phyloP scores from a whole-genome alignment of 2,888 invertebrate genomes.

The Cristatella mucedo region DNA sequence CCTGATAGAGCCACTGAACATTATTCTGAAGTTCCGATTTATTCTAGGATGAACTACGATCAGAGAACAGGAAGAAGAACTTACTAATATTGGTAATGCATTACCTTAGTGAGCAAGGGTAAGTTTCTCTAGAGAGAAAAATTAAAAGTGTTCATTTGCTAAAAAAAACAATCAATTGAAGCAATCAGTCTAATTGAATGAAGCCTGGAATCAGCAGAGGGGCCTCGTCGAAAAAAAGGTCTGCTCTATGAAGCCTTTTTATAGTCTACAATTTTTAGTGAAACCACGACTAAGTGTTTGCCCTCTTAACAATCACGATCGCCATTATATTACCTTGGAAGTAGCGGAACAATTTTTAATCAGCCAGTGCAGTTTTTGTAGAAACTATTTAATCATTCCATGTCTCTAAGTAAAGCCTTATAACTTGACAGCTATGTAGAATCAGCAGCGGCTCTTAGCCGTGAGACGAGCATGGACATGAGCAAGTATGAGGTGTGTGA shows the following conservation, averaged over 20 bases:
- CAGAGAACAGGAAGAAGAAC: slow-evolving; percentile 35
- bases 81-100: slow-evolving; percentile 37
- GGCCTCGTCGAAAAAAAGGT: too few relatives aligned
- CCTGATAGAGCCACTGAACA: neutral
- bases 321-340: too few relatives aligned
- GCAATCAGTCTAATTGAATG: too few relatives aligned
- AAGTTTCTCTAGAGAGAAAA: slow-evolving; percentile 12
- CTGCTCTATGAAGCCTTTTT: too few relatives aligned
- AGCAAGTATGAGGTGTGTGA: slow-evolving; percentile 57
- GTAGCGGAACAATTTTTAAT: too few relatives aligned
- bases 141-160: slow-evolving; percentile 1
- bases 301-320: too few relatives aligned
- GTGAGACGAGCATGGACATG: slow-evolving; percentile 55
- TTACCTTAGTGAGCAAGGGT: slow-evolving; percentile 40
- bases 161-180: too few relatives aligned
- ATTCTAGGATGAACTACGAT: slow-evolving; percentile 34
- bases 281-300: too few relatives aligned
- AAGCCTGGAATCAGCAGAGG: too few relatives aligned
- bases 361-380: neutral
- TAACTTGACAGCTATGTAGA: slow-evolving; percentile 46
- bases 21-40: neutral
- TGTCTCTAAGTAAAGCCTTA: too few relatives aligned
- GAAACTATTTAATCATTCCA: neutral
- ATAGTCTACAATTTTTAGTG: too few relatives aligned
- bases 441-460: slow-evolving; percentile 49